Evolutionary conservation across 1,140 invertebrate genomes (phyloP).

Genomic region (Platorchestia sp.): DNA sequence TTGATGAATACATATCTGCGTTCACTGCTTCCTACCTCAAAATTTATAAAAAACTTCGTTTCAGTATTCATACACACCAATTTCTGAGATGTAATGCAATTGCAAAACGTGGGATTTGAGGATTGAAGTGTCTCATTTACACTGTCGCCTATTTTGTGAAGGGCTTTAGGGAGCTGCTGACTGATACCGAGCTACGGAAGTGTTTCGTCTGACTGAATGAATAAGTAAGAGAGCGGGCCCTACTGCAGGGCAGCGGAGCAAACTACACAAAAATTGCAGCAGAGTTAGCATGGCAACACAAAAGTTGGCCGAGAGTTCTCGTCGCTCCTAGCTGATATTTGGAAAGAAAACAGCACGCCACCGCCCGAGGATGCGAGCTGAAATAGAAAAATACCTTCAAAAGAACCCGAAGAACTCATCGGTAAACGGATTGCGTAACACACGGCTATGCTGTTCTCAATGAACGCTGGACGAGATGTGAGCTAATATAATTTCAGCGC

Average conservation of each 20-base stretch:
- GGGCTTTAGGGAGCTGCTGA: neutral
- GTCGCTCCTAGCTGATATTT: neutral
- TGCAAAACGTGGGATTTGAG: too few relatives aligned
- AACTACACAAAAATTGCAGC: neutral
- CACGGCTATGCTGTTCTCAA: neutral
- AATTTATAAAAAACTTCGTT: too few relatives aligned
- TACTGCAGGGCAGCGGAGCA: neutral
- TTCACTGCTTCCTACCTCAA: too few relatives aligned
- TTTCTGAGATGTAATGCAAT: too few relatives aligned
- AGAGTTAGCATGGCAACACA: neutral
- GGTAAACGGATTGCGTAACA: neutral
- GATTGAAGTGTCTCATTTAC: too few relatives aligned
- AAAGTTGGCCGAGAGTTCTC: neutral
- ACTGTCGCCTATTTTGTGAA: neutral
- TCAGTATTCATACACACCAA: too few relatives aligned
- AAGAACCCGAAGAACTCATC: neutral
- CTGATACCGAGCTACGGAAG: neutral
- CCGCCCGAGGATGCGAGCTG: neutral
- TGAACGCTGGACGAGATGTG: neutral
- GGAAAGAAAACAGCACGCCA: neutral
- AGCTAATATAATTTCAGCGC: neutral
- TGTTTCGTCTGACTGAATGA: neutral
- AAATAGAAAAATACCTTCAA: neutral
- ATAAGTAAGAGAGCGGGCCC: neutral
- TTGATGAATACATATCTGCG: too few relatives aligned